Evolutionary conservation across 1,140 invertebrate genomes (phyloP).

Genomic region (Bombyx mori): DNA sequence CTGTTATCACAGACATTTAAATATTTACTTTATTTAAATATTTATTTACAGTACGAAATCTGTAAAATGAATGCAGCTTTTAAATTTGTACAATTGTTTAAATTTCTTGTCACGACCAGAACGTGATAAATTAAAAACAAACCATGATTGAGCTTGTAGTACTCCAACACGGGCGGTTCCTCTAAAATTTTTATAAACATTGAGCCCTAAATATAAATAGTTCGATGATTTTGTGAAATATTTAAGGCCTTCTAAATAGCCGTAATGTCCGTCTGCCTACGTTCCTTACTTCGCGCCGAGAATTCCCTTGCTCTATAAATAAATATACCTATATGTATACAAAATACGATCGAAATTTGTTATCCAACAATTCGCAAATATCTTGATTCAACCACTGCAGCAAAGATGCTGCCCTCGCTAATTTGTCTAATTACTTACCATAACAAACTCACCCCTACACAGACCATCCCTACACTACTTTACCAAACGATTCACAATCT

Average conservation of each 20-base stretch:
- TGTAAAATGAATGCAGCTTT: background rate
- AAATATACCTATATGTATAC: background rate
- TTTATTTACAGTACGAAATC: background rate
- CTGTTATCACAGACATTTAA: background rate
- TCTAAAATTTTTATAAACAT: too few species aligned
- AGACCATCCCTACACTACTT: background rate
- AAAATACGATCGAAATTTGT: background rate
- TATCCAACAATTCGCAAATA: background rate
- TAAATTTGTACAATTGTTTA: too few species aligned
- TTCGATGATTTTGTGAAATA: too few species aligned
- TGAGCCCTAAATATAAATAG: too few species aligned
- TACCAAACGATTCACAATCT: conserved; percentile 6
- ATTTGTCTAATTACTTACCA: conserved; percentile 47
- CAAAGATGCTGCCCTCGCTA: conserved; percentile 29
- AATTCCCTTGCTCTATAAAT: too few species aligned
- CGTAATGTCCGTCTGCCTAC: too few species aligned
- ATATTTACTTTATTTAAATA: background rate
- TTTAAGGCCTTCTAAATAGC: too few species aligned
- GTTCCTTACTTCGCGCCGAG: too few species aligned
- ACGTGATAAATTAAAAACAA: too few species aligned
- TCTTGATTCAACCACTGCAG: conserved; percentile 2
- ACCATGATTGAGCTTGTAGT: too few species aligned
- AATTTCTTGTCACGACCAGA: too few species aligned
- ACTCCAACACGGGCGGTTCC: too few species aligned
- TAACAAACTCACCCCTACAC: conserved; percentile 5